Evolutionary conservation across 2,888 invertebrate genomes (phyloP).

Genomic region (Galerucella nymphaeae): DNA sequence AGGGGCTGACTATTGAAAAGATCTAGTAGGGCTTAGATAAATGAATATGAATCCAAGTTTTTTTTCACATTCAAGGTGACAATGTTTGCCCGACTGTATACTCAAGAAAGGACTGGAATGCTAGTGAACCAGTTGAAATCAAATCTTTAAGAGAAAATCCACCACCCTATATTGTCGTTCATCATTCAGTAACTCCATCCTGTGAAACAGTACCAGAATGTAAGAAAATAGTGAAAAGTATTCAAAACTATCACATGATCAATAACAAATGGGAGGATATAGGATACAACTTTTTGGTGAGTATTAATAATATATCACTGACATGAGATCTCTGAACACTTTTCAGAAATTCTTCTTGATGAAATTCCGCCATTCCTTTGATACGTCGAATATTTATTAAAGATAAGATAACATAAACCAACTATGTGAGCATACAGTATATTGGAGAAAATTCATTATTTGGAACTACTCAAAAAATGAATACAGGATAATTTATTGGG

Average conservation of each 20-base stretch:
- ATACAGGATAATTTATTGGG: no score
- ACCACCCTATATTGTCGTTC: slow-evolving; percentile 62
- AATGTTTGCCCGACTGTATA: slow-evolving; percentile 56
- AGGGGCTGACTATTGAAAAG: no score
- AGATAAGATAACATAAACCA: no score
- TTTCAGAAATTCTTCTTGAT: no score
- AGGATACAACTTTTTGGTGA: slow-evolving; percentile 62
- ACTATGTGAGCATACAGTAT: no score
- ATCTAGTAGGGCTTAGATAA: no score
- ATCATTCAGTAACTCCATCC: slow-evolving; percentile 62
- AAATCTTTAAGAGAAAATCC: slow-evolving; percentile 54
- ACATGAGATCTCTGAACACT: not conserved
- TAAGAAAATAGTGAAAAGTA: slow-evolving; percentile 58
- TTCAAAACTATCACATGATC: slow-evolving; percentile 61
- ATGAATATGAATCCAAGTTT: no score
- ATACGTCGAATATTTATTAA: no score
- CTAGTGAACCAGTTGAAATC: slow-evolving; percentile 51
- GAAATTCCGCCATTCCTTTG: no score
- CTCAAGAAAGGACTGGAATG: slow-evolving; percentile 63
- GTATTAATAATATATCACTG: slow-evolving; percentile 17
- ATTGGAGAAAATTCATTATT: no score
- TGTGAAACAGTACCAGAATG: slow-evolving; percentile 61
- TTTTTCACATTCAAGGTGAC: slow-evolving; percentile 22
- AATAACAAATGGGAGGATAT: slow-evolving; percentile 57
- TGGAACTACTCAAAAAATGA: no score